Conservation (phyloP, 2,888 invertebrate species). For the Callyntrura sp. region DNA sequence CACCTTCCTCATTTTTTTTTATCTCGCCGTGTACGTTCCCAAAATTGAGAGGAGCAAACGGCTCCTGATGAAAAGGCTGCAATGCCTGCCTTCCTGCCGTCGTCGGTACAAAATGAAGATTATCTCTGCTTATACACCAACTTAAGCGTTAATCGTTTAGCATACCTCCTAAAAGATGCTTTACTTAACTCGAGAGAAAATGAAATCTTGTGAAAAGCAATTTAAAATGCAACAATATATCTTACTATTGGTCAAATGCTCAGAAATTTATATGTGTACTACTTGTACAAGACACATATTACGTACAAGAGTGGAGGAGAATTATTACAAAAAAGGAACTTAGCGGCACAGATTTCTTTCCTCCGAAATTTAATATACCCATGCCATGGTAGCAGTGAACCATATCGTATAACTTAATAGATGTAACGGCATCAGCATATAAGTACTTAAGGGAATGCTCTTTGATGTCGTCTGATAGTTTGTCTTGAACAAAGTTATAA, state of each 20-base stretch:
- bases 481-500: slow-evolving; percentile 67
- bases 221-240: slow-evolving; percentile 1
- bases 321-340: neutral
- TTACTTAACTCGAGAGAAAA: too few species aligned
- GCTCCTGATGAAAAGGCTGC: too few species aligned
- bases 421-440: slow-evolving; percentile 45
- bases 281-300: neutral
- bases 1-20: neutral
- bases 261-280: neutral
- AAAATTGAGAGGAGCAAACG: too few species aligned
- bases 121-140: too few species aligned
- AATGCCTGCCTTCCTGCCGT: too few species aligned
- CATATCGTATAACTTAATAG: slow-evolving; percentile 51
- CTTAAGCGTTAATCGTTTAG: too few species aligned
- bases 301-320: neutral
- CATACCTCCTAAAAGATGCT: too few species aligned
- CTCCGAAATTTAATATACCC: slow-evolving; percentile 43
- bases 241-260: slow-evolving; percentile 2
- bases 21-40: too few species aligned
- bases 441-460: slow-evolving; percentile 76
- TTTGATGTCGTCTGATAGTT: slow-evolving; percentile 68
- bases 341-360: slow-evolving; percentile 44
- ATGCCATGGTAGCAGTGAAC: slow-evolving; percentile 30
- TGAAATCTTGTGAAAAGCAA: neutral
- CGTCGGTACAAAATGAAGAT: neutral